phyloP scores from a whole-genome alignment of 64 coral and sea anemone genomes.

The Anthopleura sola region DNA sequence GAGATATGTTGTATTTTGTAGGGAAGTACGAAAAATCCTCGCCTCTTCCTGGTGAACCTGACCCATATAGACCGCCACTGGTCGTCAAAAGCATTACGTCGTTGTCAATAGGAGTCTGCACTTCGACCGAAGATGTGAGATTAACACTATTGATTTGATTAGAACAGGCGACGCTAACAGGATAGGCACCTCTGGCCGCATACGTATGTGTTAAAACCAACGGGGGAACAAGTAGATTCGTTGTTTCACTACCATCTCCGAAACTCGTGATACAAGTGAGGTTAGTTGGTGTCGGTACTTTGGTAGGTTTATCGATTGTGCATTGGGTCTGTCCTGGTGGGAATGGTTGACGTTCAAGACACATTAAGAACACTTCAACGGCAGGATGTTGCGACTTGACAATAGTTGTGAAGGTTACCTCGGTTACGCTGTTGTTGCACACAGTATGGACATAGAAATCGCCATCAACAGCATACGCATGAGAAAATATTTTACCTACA shows the following conservation, averaged over 20 bases:
- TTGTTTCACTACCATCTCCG: constrained; percentile 47
- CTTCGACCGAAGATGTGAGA: constrained; percentile 40
- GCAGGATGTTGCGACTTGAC: constrained; percentile 50
- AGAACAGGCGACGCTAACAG: constrained; percentile 43
- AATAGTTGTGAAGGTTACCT: constrained; percentile 11
- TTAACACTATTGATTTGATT: constrained; percentile 48
- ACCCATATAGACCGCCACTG: constrained; percentile 50
- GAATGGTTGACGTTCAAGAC: constrained; percentile 53
- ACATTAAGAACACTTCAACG: constrained; percentile 29
- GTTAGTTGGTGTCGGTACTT: constrained; percentile 48
- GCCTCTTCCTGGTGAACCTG: constrained; percentile 54
- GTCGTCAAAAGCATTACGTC: constrained; percentile 17
- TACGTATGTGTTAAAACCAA: constrained; percentile 36
- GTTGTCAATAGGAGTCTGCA: constrained; percentile 62
- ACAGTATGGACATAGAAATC: constrained; percentile 27
- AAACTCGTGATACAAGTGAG: constrained; percentile 43
- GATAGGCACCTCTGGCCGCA: constrained; percentile 37
- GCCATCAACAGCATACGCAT: constrained; percentile 34
- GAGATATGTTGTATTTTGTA: not conserved
- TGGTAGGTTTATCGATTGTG: constrained; percentile 25
- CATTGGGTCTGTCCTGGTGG: constrained; percentile 62
- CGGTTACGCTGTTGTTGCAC: constrained; percentile 70
- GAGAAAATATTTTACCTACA: constrained; percentile 31
- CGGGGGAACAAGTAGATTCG: not conserved
- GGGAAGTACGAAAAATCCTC: not conserved